These are phyloP conservation scores for Tympanuchus pallidicinctus DNA, from an alignment of 2,113 vertebrate genomes.

Conservation along the genomic window DNA sequence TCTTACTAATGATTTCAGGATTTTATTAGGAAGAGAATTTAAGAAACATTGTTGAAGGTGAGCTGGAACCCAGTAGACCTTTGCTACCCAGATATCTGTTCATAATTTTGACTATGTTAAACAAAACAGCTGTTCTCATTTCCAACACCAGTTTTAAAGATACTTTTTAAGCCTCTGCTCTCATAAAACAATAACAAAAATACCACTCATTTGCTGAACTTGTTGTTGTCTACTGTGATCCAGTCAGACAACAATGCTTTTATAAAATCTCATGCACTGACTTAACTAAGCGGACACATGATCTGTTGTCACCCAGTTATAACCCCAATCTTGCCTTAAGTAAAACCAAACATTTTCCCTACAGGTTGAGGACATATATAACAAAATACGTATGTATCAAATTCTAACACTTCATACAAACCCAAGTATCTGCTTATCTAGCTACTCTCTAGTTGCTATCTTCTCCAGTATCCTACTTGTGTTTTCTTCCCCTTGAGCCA, in stretches of 20 bases:
- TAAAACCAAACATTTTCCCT: background rate
- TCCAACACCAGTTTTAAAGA: background rate
- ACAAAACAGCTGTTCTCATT: background rate
- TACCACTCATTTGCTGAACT: background rate
- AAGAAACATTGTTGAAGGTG: background rate
- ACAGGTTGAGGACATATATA: background rate
- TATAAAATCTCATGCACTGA: background rate
- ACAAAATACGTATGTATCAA: too few species aligned
- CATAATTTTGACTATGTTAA: background rate
- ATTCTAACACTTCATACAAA: background rate
- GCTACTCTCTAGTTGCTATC: background rate
- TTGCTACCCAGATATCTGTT: background rate
- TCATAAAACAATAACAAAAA: background rate
- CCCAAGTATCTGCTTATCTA: background rate
- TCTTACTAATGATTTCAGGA: background rate
- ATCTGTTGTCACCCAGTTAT: background rate
- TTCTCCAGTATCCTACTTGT: background rate
- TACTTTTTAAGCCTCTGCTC: rapidly evolving
- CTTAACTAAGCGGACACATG: rapidly evolving
- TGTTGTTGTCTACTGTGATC: background rate
- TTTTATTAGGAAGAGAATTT: background rate
- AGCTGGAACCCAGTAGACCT: background rate
- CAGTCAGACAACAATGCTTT: background rate
- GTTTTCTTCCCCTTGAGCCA: background rate
- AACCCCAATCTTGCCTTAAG: background rate